A percentile compares a stretch with the other conserved stretches of the same genome.
Evolutionary conservation across 2,888 invertebrate species (phyloP).

Genomic region (Heliconius ethilla): DNA sequence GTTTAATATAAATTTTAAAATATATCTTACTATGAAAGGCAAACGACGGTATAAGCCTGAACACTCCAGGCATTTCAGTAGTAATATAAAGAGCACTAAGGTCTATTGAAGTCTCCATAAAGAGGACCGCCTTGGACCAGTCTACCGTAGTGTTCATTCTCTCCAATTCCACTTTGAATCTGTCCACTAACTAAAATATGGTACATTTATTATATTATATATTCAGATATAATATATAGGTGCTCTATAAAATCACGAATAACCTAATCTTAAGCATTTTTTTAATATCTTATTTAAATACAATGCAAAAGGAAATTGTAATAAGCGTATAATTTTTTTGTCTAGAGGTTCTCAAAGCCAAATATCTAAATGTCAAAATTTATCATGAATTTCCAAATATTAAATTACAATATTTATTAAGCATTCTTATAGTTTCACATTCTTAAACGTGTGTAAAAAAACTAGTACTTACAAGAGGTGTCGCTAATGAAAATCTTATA

Average conservation of each 20-base stretch:
- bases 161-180: constrained; percentile 55
- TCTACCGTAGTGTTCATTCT: constrained; percentile 53
- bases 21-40: constrained; percentile 57
- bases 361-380: no score
- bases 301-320: no score
- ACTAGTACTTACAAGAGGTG: constrained; percentile 52
- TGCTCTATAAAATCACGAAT: background rate
- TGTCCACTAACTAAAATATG: constrained; percentile 55
- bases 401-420: no score
- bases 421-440: no score
- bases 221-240: background rate
- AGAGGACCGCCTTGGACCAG: constrained; percentile 60
- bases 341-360: no score
- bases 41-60: constrained; percentile 54
- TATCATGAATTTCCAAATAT: no score
- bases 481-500: constrained; percentile 57
- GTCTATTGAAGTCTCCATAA: constrained; percentile 63
- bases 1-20: no score
- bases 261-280: no score
- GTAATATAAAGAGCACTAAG: constrained; percentile 59
- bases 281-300: no score
- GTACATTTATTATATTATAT: background rate
- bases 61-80: constrained; percentile 55
- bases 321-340: no score
- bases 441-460: no score